Base-by-base conservation (phyloP, 2,113 vertebrate genomes). In the Bos taurus region DNA sequence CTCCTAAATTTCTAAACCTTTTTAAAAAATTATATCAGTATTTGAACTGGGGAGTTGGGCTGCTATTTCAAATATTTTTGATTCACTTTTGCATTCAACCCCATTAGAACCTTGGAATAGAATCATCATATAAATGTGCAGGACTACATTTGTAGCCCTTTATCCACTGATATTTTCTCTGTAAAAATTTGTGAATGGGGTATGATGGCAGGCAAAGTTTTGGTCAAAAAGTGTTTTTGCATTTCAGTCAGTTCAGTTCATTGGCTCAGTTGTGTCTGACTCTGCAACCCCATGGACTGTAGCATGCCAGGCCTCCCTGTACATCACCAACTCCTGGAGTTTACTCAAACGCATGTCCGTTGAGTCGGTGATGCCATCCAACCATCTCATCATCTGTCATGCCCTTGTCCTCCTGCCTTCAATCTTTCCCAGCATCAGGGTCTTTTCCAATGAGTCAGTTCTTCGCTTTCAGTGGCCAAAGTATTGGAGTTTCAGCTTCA, bases 381-480 rank as follows among this genome's bases (percentile, higher is more conserved):
- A 36, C 19, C n/a, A 6, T 71, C 64, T 71, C n/a, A 36, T 36
- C 5, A 0, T 36, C 64, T 71, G 19, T 71, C 0, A 1, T 36
- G 5, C 19, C 19, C n/a, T 71, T 71, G 5, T 23, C 10, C 64
- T 36, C 17, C 64, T 6, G 25, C 10, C 9, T 23, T 36, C 19
- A 71, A 23, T 36, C 64, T 36, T 71, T 36, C 64, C 64, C n/a
- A 36, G 9, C n/a, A 36, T 71, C 19, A 71, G n/a, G 9, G 9
- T 71, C n/a, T 36, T 71, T 71, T 71, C 64, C n/a, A 71, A 6
- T 36, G 64, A 71, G 9, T 71, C 17, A 21, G 64, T 21, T 71
- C 14, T 62, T 30, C 0, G 2, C 9, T 36, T 36, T 5, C 10
- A 1, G 1, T 36, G 19, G n/a, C n/a, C n/a, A 71, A 71, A 36